Evolutionary conservation across 2,113 vertebrate genomes (phyloP).

Genomic region (Chaetodon trifascialis): DNA sequence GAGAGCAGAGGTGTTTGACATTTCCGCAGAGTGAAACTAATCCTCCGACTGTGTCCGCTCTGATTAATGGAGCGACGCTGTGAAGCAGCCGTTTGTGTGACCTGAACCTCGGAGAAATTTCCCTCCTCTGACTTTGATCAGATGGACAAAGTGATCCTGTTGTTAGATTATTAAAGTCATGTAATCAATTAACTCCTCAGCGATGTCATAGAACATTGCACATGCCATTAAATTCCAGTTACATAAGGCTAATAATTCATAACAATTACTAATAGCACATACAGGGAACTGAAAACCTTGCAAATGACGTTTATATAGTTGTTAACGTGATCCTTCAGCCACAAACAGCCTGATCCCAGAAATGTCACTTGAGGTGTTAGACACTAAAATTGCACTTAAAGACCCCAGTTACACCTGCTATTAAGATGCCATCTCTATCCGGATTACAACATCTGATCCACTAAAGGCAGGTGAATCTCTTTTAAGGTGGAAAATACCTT

Average conservation of each 20-base stretch:
- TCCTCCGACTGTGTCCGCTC: slow-evolving; percentile 35
- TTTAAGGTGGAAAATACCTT: neutral
- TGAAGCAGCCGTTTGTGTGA: neutral
- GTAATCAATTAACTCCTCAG: neutral
- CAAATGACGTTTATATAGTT: no score
- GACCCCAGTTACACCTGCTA: neutral
- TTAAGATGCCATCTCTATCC: no score
- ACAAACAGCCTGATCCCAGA: neutral
- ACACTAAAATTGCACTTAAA: neutral
- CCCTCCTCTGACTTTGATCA: neutral
- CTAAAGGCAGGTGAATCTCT: neutral
- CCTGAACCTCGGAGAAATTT: neutral
- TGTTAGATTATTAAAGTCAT: no score
- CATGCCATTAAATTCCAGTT: no score
- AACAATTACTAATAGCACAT: no score
- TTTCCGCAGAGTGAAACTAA: slow-evolving; percentile 36
- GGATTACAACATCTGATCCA: neutral
- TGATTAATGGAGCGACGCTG: slow-evolving; percentile 12
- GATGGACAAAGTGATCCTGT: neutral
- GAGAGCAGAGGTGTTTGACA: slow-evolving; percentile 45
- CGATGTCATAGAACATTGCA: no score
- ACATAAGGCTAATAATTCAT: no score
- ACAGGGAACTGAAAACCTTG: no score
- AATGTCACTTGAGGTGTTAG: neutral
- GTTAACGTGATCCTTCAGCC: neutral